A percentile compares a stretch with the other conserved stretches of the same genome.
Evolutionary conservation across 2,888 invertebrate species (phyloP).

Genomic region (Rotaria socialis): DNA sequence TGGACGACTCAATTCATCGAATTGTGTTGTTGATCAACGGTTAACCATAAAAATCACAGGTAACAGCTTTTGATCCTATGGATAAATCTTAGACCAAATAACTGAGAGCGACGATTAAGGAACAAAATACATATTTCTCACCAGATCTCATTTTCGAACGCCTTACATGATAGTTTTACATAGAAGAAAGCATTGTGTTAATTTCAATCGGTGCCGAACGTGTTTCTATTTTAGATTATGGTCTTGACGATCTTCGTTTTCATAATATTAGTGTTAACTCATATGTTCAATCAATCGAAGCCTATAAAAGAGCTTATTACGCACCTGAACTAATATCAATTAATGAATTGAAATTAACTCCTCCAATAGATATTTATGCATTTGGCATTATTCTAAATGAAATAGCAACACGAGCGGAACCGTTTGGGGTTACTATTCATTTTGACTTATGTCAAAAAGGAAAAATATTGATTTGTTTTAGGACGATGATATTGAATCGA

Average conservation of each 20-base stretch:
- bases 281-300: slow-evolving; percentile 47
- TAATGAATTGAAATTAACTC: slow-evolving; percentile 45
- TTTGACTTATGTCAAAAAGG: too few species aligned
- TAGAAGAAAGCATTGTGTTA: too few species aligned
- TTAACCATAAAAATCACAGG: slow-evolving; percentile 56
- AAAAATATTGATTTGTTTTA: slow-evolving; percentile 41
- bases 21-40: slow-evolving; percentile 54
- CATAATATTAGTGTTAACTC: not conserved
- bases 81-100: too few species aligned
- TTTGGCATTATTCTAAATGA: slow-evolving; percentile 54
- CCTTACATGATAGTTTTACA: too few species aligned
- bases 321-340: slow-evolving; percentile 50
- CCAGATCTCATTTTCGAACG: too few species aligned
- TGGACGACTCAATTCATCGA: slow-evolving; percentile 52
- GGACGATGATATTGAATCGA: slow-evolving; percentile 50
- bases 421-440: slow-evolving; percentile 50
- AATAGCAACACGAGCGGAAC: slow-evolving; percentile 53
- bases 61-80: slow-evolving; percentile 39
- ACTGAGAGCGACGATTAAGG: too few species aligned
- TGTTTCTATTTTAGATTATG: slow-evolving; percentile 49
- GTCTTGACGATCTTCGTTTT: slow-evolving; percentile 49
- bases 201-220: too few species aligned
- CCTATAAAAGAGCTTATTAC: slow-evolving; percentile 49
- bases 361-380: slow-evolving; percentile 52
- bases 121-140: too few species aligned